Percentiles rank a stretch among this genome's conserved stretches.
Conservation (phyloP, 2,113 vertebrate genomes). For the Bubo scandiacus region DNA sequence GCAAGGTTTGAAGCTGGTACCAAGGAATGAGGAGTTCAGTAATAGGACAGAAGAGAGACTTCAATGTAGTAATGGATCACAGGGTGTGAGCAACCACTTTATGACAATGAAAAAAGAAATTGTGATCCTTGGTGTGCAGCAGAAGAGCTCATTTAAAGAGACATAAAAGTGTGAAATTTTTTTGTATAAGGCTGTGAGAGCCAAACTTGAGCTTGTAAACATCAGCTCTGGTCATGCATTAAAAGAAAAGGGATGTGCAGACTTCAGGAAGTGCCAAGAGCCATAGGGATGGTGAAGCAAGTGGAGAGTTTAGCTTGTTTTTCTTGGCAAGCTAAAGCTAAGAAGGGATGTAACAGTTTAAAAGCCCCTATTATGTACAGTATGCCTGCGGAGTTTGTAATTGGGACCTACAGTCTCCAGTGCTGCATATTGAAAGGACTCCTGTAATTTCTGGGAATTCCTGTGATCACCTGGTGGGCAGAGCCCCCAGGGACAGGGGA, state of each 20-base stretch:
- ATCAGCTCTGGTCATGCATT: neutral
- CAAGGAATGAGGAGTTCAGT: neutral
- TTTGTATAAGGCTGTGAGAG: neutral
- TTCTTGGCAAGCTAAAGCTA: neutral
- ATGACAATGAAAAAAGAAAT: neutral
- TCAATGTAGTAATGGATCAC: neutral
- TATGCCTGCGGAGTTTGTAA: neutral
- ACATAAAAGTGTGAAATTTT: neutral
- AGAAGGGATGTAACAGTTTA: neutral
- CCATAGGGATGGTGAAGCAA: neutral
- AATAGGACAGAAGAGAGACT: neutral
- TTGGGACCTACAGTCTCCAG: neutral
- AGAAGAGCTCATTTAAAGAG: neutral
- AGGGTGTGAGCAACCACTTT: neutral
- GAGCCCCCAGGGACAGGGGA: neutral
- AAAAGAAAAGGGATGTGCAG: neutral
- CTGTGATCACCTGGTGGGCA: neutral
- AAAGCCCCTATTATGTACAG: neutral
- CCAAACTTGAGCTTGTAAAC: fast-evolving
- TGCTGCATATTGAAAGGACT: fast-evolving
- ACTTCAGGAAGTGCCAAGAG: neutral
- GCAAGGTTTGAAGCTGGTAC: neutral
- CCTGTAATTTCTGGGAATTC: neutral
- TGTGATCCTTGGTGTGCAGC: neutral
- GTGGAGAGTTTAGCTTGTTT: neutral